These are phyloP conservation scores for Lepisosteus oculatus DNA, from an alignment of 2,113 vertebrate species.

Conservation along the genomic window DNA sequence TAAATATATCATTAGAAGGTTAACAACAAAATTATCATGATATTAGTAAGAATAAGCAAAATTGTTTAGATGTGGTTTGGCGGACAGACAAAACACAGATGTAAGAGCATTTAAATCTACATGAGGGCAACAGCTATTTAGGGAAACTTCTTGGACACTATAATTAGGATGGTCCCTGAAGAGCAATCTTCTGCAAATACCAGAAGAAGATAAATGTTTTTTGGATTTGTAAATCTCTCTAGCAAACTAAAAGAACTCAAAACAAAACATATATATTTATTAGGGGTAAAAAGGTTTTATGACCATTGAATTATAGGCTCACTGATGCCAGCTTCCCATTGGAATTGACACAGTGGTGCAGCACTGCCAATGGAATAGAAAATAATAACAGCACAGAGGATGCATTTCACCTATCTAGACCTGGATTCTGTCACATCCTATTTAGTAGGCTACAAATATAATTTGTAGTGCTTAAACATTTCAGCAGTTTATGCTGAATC, in stretches of 20 bases:
- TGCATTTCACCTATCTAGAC: conserved; percentile 1
- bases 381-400: not conserved
- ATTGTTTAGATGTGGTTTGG: too few species aligned
- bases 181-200: not conserved
- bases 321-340: not conserved
- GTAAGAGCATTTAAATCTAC: too few species aligned
- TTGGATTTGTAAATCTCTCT: conserved; percentile 1
- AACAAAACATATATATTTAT: conserved; percentile 15
- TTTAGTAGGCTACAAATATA: not conserved
- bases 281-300: not conserved
- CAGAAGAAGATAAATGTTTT: conserved; percentile 5
- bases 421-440: conserved; percentile 7
- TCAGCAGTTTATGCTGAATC: not conserved
- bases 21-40: too few species aligned
- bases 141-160: too few species aligned
- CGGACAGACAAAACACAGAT: too few species aligned
- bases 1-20: too few species aligned
- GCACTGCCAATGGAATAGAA: not conserved
- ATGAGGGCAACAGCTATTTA: too few species aligned
- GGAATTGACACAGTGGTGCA: not conserved
- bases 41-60: too few species aligned
- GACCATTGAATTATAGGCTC: too few species aligned
- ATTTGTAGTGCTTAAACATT: not conserved
- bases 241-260: conserved; percentile 11
- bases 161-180: too few species aligned